These are phyloP conservation scores for Micropoecilia bifurca DNA, from an alignment of 2,797 vertebrate genomes.

Conservation along the genomic window DNA sequence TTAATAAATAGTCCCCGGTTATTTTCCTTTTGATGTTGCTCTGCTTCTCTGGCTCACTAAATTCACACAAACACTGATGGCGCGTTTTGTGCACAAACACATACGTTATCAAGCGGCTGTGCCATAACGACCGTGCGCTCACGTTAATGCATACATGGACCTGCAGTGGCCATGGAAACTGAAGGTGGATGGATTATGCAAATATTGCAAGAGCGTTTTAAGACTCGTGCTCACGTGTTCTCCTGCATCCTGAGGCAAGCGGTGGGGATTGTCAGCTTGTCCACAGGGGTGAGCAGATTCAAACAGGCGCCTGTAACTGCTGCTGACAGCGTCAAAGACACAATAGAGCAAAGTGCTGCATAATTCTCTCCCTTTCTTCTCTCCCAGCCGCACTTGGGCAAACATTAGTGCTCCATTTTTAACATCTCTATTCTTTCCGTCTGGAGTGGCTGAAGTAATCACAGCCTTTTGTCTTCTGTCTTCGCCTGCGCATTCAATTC, in stretches of 20 bases:
- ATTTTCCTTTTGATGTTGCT: conserved; percentile 57
- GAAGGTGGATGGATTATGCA: conserved; percentile 27
- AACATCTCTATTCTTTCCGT: conserved; percentile 37
- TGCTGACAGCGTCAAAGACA: conserved; percentile 40
- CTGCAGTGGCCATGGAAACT: conserved; percentile 33
- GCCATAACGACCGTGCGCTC: not conserved
- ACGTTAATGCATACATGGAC: conserved; percentile 7
- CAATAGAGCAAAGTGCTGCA: conserved; percentile 47
- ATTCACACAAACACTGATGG: conserved; percentile 33
- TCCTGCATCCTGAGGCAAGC: conserved; percentile 17
- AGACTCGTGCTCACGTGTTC: conserved; percentile 25
- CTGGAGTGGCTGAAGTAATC: conserved; percentile 52
- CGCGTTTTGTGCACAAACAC: conserved; percentile 31
- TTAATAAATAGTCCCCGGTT: conserved; percentile 55
- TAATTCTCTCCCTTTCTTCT: conserved; percentile 44
- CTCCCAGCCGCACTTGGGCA: conserved; percentile 46
- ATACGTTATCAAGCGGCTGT: conserved; percentile 35
- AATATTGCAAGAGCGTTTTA: conserved; percentile 13
- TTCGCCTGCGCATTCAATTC: conserved; percentile 31
- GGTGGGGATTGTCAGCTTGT: conserved; percentile 35
- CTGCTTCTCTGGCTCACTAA: conserved; percentile 52
- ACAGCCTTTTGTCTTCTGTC: conserved; percentile 38
- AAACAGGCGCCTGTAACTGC: conserved; percentile 33
- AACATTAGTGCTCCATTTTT: conserved; percentile 58
- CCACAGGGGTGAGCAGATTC: conserved; percentile 35